Percentiles rank a stretch among this genome's conserved stretches.
Conservation (phyloP, 2,888 invertebrate species). For the Elgonia sp. region DNA sequence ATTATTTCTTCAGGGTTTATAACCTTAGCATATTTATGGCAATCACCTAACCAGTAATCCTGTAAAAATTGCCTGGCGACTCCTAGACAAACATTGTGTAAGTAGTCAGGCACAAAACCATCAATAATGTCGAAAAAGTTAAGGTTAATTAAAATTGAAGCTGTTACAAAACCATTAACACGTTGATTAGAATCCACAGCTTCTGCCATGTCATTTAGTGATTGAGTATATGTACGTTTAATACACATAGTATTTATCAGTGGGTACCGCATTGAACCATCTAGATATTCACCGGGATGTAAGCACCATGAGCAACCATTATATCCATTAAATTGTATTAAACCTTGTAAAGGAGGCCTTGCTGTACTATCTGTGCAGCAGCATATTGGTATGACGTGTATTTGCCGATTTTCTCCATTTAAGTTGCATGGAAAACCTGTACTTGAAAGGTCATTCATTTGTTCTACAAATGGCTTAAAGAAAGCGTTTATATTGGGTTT, state of each 20-base stretch:
- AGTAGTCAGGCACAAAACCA: constrained; percentile 66
- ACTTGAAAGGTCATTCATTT: constrained; percentile 24
- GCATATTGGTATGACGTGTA: constrained; percentile 56
- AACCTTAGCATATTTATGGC: neutral
- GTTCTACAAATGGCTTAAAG: constrained; percentile 29
- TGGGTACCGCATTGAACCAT: constrained; percentile 9
- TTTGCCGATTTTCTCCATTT: constrained; percentile 20
- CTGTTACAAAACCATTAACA: constrained; percentile 56
- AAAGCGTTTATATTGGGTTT: constrained; percentile 48
- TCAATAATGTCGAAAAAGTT: constrained; percentile 66
- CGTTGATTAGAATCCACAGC: constrained; percentile 24
- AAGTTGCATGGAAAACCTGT: constrained; percentile 28
- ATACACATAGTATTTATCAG: neutral
- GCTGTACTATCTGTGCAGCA: constrained; percentile 67
- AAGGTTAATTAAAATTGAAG: constrained; percentile 50
- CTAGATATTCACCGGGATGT: constrained; percentile 58
- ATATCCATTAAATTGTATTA: constrained; percentile 68
- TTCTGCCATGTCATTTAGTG: constrained; percentile 19
- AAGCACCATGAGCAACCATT: constrained; percentile 70
- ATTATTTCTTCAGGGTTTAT: neutral
- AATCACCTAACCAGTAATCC: constrained; percentile 41
- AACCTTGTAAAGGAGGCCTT: constrained; percentile 68
- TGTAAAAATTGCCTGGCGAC: constrained; percentile 61
- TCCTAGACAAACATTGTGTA: constrained; percentile 73
- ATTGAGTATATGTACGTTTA: neutral